Conservation (phyloP, 2,888 invertebrate species). For the Plemyria rubiginata region DNA sequence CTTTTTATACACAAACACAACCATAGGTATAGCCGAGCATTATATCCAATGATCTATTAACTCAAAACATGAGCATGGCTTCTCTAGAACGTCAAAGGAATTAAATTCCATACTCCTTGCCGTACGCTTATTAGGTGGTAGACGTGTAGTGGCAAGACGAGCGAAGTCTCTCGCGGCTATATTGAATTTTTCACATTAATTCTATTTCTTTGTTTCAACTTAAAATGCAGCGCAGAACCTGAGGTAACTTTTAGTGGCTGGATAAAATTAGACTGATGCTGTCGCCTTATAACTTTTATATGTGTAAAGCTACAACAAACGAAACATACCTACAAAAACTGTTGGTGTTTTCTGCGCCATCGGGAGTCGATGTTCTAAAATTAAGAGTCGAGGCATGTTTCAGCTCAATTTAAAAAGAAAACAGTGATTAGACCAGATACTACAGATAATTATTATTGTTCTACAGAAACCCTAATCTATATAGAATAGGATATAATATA, state of each 20-base stretch:
- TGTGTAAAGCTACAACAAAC: not conserved
- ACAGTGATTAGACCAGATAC: too few species aligned
- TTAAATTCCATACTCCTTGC: slow-evolving; percentile 11
- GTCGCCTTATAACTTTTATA: not conserved
- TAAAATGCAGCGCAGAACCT: slow-evolving; percentile 37
- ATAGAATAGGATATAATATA: not conserved
- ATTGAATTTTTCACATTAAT: slow-evolving; percentile 62
- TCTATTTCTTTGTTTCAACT: slow-evolving; percentile 46
- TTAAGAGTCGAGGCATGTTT: not conserved
- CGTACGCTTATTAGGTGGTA: slow-evolving; percentile 62
- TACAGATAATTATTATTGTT: too few species aligned
- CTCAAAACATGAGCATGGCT: not conserved
- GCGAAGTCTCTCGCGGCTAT: slow-evolving; percentile 57
- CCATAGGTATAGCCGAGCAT: too few species aligned
- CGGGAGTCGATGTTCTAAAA: too few species aligned
- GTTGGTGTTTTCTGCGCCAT: not conserved
- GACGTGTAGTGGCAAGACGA: slow-evolving; percentile 61
- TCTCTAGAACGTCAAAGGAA: slow-evolving; percentile 1
- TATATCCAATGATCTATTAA: too few species aligned
- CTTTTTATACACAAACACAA: too few species aligned
- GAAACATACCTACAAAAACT: not conserved
- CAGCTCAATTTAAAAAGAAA: not conserved
- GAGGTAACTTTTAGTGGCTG: slow-evolving; percentile 31
- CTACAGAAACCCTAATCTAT: too few species aligned
- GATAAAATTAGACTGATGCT: slow-evolving; percentile 20